A percentile compares a stretch with the other conserved stretches of the same genome.
These are phyloP conservation scores for Darevskia mixta DNA, from an alignment of 2,797 vertebrate species.

Conservation along the genomic window DNA sequence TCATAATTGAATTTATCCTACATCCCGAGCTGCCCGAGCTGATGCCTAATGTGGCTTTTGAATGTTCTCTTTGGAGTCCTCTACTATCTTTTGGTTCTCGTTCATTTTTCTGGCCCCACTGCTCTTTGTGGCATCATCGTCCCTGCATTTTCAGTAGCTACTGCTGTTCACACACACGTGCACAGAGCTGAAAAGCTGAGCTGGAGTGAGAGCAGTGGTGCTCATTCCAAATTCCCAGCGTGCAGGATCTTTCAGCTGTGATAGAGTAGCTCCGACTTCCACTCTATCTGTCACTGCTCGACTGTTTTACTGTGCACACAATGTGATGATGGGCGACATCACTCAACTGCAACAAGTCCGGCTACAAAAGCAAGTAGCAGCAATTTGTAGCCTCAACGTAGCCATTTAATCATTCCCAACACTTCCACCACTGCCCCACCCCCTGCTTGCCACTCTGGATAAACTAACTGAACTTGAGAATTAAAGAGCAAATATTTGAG, in stretches of 20 bases:
- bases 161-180: slow-evolving; percentile 35
- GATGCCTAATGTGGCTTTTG: no score
- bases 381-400: slow-evolving; percentile 78
- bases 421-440: slow-evolving; percentile 37
- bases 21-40: no score
- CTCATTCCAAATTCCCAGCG: slow-evolving; percentile 66
- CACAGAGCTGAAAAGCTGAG: slow-evolving; percentile 51
- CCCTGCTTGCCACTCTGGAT: slow-evolving; percentile 64
- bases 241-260: slow-evolving; percentile 74
- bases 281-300: slow-evolving; percentile 84
- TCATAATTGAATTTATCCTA: no score
- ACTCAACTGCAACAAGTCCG: slow-evolving; percentile 79
- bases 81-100: no score
- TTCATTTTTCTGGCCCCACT: neutral
- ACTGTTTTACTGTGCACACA: slow-evolving; percentile 88
- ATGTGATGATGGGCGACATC: slow-evolving; percentile 82
- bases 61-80: neutral
- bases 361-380: slow-evolving; percentile 74
- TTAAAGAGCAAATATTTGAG: slow-evolving; percentile 80
- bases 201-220: slow-evolving; percentile 62
- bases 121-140: neutral
- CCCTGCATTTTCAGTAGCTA: neutral
- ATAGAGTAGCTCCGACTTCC: slow-evolving; percentile 81
- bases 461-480: slow-evolving; percentile 72
- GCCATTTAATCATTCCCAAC: slow-evolving; percentile 75